These are phyloP conservation scores for Poeciliopsis paucimaculata DNA, from an alignment of 2,797 vertebrate genomes.

Conservation along the genomic window DNA sequence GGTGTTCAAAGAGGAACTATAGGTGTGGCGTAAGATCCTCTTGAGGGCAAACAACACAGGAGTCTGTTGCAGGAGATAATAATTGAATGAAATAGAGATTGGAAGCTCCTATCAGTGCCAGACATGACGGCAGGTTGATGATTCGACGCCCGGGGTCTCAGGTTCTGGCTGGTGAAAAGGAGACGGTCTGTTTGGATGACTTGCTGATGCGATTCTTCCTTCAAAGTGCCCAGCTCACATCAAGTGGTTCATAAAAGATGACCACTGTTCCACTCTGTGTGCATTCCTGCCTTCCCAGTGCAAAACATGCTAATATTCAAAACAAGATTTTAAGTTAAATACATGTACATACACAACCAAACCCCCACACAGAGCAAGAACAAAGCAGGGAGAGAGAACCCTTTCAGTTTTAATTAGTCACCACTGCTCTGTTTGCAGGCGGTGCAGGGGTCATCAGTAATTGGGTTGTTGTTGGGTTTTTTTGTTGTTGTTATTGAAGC, in stretches of 20 bases:
- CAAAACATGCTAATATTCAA: constrained; percentile 29
- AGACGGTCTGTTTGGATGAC: constrained; percentile 49
- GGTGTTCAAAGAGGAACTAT: constrained; percentile 36
- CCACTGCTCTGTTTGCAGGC: constrained; percentile 73
- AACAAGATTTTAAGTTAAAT: constrained; percentile 39
- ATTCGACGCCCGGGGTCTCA: constrained; percentile 48
- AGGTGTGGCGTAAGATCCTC: constrained; percentile 59
- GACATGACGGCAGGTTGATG: constrained; percentile 73
- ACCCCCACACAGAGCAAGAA: constrained; percentile 56
- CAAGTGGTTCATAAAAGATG: constrained; percentile 29
- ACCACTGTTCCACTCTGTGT: constrained; percentile 25
- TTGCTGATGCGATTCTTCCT: constrained; percentile 43
- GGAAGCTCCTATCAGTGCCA: constrained; percentile 75
- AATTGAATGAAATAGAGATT: constrained; percentile 80
- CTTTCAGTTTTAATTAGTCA: constrained; percentile 81
- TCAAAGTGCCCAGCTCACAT: constrained; percentile 41
- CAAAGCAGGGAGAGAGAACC: constrained; percentile 65
- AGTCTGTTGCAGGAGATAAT: constrained; percentile 68
- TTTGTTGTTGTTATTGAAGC: constrained; percentile 55
- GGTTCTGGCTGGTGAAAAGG: constrained; percentile 56
- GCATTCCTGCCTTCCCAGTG: constrained; percentile 13
- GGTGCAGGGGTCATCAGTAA: constrained; percentile 77
- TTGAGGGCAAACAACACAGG: constrained; percentile 58
- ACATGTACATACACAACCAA: constrained; percentile 22
- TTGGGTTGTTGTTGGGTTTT: constrained; percentile 69